phyloP scores from a whole-genome alignment of 2,113 vertebrate species.

The Tauraco erythrolophus region DNA sequence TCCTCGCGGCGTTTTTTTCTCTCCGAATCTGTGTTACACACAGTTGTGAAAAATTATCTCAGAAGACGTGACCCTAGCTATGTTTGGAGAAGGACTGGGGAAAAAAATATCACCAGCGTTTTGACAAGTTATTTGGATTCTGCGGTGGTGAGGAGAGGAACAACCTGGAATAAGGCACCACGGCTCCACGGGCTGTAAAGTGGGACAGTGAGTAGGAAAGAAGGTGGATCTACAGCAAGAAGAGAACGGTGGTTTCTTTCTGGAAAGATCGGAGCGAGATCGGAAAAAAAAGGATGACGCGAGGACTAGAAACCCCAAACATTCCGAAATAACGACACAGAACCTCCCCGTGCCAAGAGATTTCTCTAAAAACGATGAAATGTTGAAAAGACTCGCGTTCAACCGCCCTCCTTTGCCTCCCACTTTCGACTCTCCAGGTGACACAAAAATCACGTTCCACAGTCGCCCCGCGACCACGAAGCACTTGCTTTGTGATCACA shows the following conservation, averaged over 20 bases:
- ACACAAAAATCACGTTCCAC: slow-evolving; percentile 44
- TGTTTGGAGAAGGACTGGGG: background rate
- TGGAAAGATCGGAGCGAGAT: background rate
- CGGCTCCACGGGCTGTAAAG: background rate
- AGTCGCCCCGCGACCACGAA: slow-evolving; percentile 4
- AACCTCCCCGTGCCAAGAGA: background rate
- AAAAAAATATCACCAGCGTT: background rate
- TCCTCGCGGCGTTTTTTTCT: background rate
- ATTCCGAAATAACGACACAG: slow-evolving; percentile 21
- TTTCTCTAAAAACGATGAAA: slow-evolving; percentile 15
- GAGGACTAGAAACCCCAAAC: background rate
- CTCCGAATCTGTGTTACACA: background rate
- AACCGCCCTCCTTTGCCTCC: background rate
- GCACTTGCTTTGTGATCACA: background rate
- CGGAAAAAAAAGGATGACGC: background rate
- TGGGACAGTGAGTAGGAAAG: slow-evolving; percentile 31
- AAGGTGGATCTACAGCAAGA: background rate
- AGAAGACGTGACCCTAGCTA: slow-evolving; percentile 9
- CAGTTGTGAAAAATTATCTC: background rate
- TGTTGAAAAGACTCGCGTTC: slow-evolving; percentile 4
- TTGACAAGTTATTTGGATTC: slow-evolving; percentile 40
- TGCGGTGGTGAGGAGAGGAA: background rate
- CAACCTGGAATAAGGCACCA: background rate
- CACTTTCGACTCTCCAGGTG: background rate
- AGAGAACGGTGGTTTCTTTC: background rate